These are phyloP conservation scores for Zophobas atratus DNA, from an alignment of 1,140 invertebrate species.

Conservation along the genomic window DNA sequence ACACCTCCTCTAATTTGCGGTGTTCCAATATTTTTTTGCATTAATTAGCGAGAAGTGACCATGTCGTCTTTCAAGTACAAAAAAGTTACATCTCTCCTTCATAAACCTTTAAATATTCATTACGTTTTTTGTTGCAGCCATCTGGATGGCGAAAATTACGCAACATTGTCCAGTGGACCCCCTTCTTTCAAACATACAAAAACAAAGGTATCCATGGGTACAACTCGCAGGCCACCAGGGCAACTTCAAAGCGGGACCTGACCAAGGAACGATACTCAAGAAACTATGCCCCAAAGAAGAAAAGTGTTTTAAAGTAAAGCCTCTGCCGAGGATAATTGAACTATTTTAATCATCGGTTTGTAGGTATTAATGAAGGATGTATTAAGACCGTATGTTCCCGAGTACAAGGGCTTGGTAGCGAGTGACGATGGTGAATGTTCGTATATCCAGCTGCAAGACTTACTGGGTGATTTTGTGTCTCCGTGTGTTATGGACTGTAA, in stretches of 20 bases:
- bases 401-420: constrained; percentile 88
- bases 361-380: constrained; percentile 89
- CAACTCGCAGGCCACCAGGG: constrained; percentile 95
- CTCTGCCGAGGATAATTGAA: not conserved
- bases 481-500: constrained; percentile 98
- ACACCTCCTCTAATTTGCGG: constrained; percentile 9
- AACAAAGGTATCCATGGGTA: constrained; percentile 96
- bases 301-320: constrained; percentile 81
- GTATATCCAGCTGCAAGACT: constrained; percentile 94
- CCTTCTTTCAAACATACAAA: constrained; percentile 97
- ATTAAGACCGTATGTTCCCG: constrained; percentile 89
- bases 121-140: constrained; percentile 76
- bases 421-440: constrained; percentile 87
- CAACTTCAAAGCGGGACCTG: constrained; percentile 94
- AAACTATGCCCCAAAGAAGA: constrained; percentile 93
- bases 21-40: constrained; percentile 12
- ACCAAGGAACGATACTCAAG: constrained; percentile 94
- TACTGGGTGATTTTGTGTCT: constrained; percentile 90
- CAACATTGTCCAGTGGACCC: constrained; percentile 95
- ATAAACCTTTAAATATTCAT: not conserved
- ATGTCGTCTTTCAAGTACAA: constrained; percentile 5
- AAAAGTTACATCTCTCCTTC: constrained; percentile 3
- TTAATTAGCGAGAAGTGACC: not conserved
- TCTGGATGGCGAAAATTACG: constrained; percentile 94
- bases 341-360: constrained; percentile 24